Base-by-base conservation (phyloP, 1,140 invertebrate species). In the Zelostemma sp. region DNA sequence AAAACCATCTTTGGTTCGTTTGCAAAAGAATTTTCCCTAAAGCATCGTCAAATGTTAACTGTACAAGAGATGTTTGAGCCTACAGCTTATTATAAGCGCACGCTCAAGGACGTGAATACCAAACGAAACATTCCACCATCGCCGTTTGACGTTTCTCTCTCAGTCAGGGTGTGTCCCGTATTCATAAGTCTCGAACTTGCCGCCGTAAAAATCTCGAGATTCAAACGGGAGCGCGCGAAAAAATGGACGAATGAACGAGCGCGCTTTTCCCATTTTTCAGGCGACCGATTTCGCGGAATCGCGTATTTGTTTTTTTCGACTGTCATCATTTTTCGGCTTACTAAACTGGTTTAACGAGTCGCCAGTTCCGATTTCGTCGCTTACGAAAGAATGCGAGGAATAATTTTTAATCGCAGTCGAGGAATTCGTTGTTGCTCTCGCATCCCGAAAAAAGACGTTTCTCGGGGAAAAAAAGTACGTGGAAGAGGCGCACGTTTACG, bases 51-150 rank as follows among this genome's bases (percentile, higher is more conserved):
- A 60, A 55, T 40, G 45, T 69, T 62, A 43, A 60, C 54, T 57
- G 69, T 58, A 69, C 61, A 48, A 65, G 56, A 61, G 68, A 70
- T 70, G 57, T n/a, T 46, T 65, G 65, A 62, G 40, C 62, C 47
- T 61, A 66, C 63, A 46, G 49, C 43, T 64, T 51, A 64, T 68
- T 33, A 57, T 56, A 57, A 71, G 47, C 68, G 71, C 72, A 71
- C 63, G 69, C 68, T 78, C 74, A 78, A 80, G 72, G 75, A 69
- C 72, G 67, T 67, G 75, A 68, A 76, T 78, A 74, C 60, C 65
- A 68, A 68, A 59, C 67, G 59, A 73, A 63, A 67, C 75, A 80
- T 76, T 76, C 75, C 67, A 73, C 68, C 64, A 46, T 62, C 62
- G 62, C 38, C 46, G 64, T 64, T 80, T 63, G 73, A 78, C 75